A percentile compares a stretch with the other conserved stretches of the same genome.
Conservation (phyloP, 2,113 vertebrate species). For the Spea multiplicata region DNA sequence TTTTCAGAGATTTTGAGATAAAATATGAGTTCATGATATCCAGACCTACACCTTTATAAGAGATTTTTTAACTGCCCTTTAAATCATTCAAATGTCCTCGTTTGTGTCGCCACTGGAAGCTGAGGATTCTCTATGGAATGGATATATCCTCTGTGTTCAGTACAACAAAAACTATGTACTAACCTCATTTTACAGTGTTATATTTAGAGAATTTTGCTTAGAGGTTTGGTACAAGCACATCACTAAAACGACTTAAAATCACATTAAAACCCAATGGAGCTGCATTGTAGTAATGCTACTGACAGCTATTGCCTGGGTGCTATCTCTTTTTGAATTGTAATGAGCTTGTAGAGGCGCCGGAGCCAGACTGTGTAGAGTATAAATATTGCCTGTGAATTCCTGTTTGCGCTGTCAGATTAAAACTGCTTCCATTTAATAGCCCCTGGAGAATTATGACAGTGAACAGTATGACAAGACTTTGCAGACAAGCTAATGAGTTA, state of each 20-base stretch:
- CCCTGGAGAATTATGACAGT: constrained; percentile 2
- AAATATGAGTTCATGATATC: too few species aligned
- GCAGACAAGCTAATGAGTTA: neutral
- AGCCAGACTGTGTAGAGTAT: constrained; percentile 10
- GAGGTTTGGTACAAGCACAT: neutral
- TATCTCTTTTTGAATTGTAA: constrained; percentile 16
- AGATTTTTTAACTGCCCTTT: too few species aligned
- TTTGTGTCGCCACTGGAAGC: too few species aligned
- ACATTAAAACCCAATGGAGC: constrained; percentile 4
- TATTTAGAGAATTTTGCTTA: too few species aligned
- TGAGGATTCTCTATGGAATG: too few species aligned
- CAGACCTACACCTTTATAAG: too few species aligned
- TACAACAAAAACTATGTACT: too few species aligned
- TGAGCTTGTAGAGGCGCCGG: neutral
- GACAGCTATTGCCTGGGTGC: constrained; percentile 23
- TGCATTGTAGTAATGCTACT: neutral
- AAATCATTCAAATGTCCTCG: too few species aligned
- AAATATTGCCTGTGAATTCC: constrained; percentile 20
- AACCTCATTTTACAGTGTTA: too few species aligned
- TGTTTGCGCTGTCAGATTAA: constrained; percentile 24
- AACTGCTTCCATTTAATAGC: constrained; percentile 17
- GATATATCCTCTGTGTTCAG: too few species aligned
- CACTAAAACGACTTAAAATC: neutral
- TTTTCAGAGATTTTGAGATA: too few species aligned
- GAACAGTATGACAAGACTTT: constrained; percentile 1